Evolutionary conservation across 2,113 vertebrate genomes (phyloP).

Genomic region (Rana temporaria): DNA sequence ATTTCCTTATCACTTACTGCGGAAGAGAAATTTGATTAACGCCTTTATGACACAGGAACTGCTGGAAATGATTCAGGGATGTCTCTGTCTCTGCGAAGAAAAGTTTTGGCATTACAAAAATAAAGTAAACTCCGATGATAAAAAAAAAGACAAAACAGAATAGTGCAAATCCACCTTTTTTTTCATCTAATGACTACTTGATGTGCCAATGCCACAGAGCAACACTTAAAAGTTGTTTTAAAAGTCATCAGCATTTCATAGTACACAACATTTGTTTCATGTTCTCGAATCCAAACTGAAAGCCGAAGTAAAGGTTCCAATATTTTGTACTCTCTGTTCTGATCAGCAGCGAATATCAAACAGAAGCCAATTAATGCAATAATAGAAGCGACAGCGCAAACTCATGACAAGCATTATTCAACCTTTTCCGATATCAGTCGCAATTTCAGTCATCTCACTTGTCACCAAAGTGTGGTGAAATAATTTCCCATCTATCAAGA

Average conservation of each 20-base stretch:
- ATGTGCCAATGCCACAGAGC: no score
- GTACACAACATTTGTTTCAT: neutral
- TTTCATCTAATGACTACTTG: no score
- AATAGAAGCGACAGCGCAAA: conserved; percentile 1
- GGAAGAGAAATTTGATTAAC: no score
- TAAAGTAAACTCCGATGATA: no score
- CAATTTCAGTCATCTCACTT: neutral
- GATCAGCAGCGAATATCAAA: neutral
- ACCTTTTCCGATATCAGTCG: neutral
- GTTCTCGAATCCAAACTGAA: neutral
- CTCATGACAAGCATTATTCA: neutral
- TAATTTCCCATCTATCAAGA: neutral
- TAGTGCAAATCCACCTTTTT: no score
- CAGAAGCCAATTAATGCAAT: neutral
- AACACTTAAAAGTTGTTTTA: no score
- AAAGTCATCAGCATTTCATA: neutral
- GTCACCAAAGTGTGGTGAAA: neutral
- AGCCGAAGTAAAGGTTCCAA: neutral
- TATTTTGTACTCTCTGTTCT: neutral
- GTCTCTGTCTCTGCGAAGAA: no score
- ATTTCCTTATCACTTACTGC: no score
- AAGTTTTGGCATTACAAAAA: no score
- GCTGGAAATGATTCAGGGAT: no score
- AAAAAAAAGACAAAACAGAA: no score
- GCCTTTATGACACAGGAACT: no score